Percentiles rank a stretch among this genome's conserved stretches.
phyloP scores from a whole-genome alignment of 1,140 invertebrate genomes.

The Trichomalopsis sarcophagae region DNA sequence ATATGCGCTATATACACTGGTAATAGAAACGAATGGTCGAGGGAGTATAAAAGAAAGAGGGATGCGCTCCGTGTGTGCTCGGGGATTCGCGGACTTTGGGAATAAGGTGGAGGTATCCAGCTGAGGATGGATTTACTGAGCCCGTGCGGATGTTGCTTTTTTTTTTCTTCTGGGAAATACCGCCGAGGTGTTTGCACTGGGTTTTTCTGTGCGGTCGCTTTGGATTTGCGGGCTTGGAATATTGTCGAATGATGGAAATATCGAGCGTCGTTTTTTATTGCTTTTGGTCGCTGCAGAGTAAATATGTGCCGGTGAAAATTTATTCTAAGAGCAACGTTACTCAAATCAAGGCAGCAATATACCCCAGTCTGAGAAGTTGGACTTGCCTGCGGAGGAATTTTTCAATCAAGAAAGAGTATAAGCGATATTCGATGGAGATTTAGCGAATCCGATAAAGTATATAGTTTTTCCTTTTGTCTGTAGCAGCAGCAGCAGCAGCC shows the following conservation, averaged over 20 bases:
- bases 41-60: constrained; percentile 50
- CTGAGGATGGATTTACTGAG: neutral
- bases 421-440: constrained; percentile 44
- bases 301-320: too few species aligned
- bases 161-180: neutral
- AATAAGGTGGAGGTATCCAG: neutral
- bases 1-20: constrained; percentile 59
- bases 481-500: constrained; percentile 4
- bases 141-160: neutral
- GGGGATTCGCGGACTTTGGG: neutral
- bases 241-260: neutral
- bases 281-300: too few species aligned
- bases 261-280: too few species aligned
- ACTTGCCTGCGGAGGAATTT: neutral
- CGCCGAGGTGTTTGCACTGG: neutral
- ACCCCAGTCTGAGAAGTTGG: neutral
- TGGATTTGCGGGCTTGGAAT: neutral
- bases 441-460: constrained; percentile 45
- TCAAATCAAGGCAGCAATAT: too few species aligned
- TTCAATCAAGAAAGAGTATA: constrained; percentile 39
- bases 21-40: constrained; percentile 73
- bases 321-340: too few species aligned
- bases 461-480: constrained; percentile 54
- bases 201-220: neutral
- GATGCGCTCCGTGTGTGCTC: neutral